Evolutionary conservation across 2,888 invertebrate genomes (phyloP), one percentile per base, ranked within the genome.

Genomic region (Zygothrica quintamaculata): DNA sequence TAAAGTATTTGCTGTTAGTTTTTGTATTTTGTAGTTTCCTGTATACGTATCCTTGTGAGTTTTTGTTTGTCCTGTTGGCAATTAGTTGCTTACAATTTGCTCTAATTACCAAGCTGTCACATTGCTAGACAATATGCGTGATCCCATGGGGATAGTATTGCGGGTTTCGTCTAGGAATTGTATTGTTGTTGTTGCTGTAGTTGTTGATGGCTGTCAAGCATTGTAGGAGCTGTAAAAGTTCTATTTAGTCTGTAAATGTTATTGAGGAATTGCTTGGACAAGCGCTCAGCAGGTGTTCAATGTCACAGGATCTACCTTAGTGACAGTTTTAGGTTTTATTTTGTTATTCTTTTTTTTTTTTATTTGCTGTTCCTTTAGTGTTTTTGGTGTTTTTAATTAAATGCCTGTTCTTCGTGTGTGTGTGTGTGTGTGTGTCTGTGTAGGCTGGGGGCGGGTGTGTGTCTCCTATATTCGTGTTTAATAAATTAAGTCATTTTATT

Each of bases 401-500:
- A 74, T 52, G 50, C 46, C 61, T 51, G 51, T 29, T 43, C 46
- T 55, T 62, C 59, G 50, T 44, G 59, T 50, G 46, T 42, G 43
- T 36, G 18, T 52, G 36, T 48, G 59, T 62, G n/a, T n/a, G n/a
- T n/a, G n/a, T n/a, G n/a, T n/a, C n/a, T n/a, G 50, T 46, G 61
- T 51, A 48, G 34, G 43, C 46, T 55, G 62, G 59, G 50, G 48
- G 59, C 52, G 46, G 47, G 43, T 36, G 18, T 52, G 36, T 48
- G 59, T 62, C 48, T 58, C 52, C 53, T 59, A 65, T 65, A 59
- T 61, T 74, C 46, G 55, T 75, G 57, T 67, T 74, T 77, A 77
- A 77, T 73, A 78, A 73, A 77, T 78, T 67, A 73, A 78, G 72
- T 76, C 56, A 67, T 77, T 78, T 75, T 67, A 78, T 78, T 74